Percentiles rank a stretch among this genome's conserved stretches.
Evolutionary conservation across 2,113 vertebrate species (phyloP).

Genomic region (Muntiacus reevesi): DNA sequence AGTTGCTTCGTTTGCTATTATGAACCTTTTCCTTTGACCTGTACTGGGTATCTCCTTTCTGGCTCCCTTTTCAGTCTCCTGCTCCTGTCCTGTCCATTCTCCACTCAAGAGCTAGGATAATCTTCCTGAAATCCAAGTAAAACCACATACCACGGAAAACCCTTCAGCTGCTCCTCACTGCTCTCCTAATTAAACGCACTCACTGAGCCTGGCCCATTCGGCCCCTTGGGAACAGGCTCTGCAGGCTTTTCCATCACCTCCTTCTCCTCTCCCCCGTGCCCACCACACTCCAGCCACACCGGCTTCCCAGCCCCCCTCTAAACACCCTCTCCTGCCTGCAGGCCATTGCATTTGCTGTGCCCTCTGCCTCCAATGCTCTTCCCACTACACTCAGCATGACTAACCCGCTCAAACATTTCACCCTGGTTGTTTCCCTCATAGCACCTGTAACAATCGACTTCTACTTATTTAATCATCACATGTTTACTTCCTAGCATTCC

Average conservation of each 20-base stretch:
- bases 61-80: neutral
- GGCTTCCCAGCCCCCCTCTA: neutral
- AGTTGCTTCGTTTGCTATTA: too few species aligned
- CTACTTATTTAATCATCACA: neutral
- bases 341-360: neutral
- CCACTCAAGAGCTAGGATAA: neutral
- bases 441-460: too few species aligned
- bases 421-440: neutral
- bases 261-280: fast-evolving
- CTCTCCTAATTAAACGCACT: neutral
- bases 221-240: neutral
- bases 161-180: neutral
- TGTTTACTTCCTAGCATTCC: neutral
- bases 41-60: neutral
- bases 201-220: neutral
- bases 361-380: neutral
- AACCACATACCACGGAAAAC: neutral
- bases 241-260: fast-evolving
- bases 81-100: neutral
- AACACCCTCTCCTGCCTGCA: neutral
- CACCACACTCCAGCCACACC: neutral
- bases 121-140: neutral
- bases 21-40: neutral
- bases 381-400: neutral
- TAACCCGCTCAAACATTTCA: neutral